Percentiles rank a stretch among this genome's conserved stretches.
Evolutionary conservation across 1,140 invertebrate genomes (phyloP).

Genomic region (Mya arenaria): DNA sequence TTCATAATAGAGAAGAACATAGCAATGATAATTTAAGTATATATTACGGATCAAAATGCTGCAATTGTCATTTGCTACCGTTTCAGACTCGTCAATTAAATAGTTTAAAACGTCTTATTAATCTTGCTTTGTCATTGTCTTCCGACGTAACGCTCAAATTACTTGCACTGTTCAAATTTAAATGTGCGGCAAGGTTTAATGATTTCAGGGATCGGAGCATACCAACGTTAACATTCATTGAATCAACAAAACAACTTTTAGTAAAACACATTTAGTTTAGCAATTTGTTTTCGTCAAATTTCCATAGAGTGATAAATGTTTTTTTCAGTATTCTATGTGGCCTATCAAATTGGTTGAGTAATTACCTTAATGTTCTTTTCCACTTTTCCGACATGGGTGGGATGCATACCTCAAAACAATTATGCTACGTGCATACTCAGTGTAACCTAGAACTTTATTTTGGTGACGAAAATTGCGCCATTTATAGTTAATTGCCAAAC

Average conservation of each 20-base stretch:
- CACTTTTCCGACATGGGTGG: conserved; percentile 45
- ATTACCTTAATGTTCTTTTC: conserved; percentile 46
- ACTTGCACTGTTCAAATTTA: conserved; percentile 9
- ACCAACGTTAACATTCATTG: conserved; percentile 25
- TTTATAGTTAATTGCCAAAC: too few species aligned
- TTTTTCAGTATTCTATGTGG: conserved; percentile 25
- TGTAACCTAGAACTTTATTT: too few species aligned
- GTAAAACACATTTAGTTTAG: conserved; percentile 50
- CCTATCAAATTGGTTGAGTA: conserved; percentile 41
- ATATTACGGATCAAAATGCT: too few species aligned
- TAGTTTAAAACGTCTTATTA: conserved; percentile 28
- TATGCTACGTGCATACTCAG: too few species aligned
- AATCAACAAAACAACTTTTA: conserved; percentile 36
- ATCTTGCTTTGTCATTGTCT: conserved; percentile 46
- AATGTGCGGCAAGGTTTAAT: conserved; percentile 26
- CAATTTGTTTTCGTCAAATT: conserved; percentile 52
- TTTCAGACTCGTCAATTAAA: too few species aligned
- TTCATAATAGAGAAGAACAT: conserved; percentile 30
- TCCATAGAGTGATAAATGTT: conserved; percentile 30
- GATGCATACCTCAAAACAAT: conserved; percentile 25
- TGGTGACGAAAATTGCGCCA: too few species aligned
- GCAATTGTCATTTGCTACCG: too few species aligned
- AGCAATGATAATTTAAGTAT: too few species aligned
- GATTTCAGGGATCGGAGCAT: conserved; percentile 30
- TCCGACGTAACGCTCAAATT: conserved; percentile 11